phyloP scores from a whole-genome alignment of 2,888 invertebrate species.

The Chydorus sphaericus region DNA sequence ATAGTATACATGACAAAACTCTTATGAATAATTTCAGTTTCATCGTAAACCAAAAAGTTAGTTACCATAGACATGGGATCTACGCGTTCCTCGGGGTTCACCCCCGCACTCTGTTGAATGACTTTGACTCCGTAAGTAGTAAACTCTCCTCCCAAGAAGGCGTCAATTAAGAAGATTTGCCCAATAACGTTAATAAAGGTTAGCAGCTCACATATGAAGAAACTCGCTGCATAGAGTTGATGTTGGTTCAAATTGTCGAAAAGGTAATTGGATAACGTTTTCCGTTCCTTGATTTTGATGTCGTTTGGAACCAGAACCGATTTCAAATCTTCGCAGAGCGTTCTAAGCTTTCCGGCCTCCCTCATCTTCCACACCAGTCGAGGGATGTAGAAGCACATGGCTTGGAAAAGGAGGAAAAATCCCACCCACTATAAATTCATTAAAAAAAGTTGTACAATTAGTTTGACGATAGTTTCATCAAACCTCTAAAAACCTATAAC shows the following conservation, averaged over 20 bases:
- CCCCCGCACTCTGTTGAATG: slow-evolving; percentile 18
- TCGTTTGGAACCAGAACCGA: not conserved
- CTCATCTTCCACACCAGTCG: slow-evolving; percentile 26
- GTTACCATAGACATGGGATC: slow-evolving; percentile 27
- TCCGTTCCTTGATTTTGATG: slow-evolving; percentile 11
- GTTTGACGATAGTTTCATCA: no score
- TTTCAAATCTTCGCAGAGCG: slow-evolving; percentile 67
- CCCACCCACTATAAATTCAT: no score
- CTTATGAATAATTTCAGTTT: no score
- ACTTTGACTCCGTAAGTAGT: slow-evolving; percentile 23
- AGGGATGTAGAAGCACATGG: slow-evolving; percentile 25
- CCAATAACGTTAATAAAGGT: slow-evolving; percentile 24
- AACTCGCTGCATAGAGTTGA: slow-evolving; percentile 22
- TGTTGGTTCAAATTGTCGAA: slow-evolving; percentile 21
- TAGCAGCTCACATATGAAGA: slow-evolving; percentile 24
- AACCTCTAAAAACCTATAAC: no score
- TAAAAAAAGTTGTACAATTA: no score
- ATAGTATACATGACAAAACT: no score
- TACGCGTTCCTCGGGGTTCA: slow-evolving; percentile 19
- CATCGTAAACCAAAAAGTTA: not conserved
- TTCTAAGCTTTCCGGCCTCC: slow-evolving; percentile 40
- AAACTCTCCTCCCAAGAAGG: slow-evolving; percentile 24
- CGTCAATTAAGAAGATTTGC: slow-evolving; percentile 24
- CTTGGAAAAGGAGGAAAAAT: slow-evolving; percentile 28
- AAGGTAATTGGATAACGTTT: slow-evolving; percentile 22